Evolutionary conservation across 1,140 invertebrate species (phyloP).

Genomic region (Hypsibius dujardini): DNA sequence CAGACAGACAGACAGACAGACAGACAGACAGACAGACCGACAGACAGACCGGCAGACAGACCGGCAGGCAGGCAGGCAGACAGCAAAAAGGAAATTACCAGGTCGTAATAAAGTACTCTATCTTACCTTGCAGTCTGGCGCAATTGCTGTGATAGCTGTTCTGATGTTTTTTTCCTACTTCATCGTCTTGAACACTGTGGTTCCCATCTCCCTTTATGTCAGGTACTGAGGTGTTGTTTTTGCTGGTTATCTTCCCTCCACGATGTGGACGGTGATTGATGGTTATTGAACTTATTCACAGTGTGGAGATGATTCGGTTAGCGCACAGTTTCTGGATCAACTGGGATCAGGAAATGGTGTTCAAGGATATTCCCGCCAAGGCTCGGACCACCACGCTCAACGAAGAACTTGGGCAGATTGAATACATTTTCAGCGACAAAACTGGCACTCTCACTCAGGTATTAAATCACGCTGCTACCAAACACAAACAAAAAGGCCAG

Average conservation of each 20-base stretch:
- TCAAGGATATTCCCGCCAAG: slow-evolving; percentile 76
- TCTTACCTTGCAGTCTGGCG: background rate
- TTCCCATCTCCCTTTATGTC: slow-evolving; percentile 98
- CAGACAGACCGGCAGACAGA: too few species aligned
- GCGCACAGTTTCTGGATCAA: slow-evolving; percentile 89
- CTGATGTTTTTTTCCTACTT: slow-evolving; percentile 98
- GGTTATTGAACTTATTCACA: slow-evolving; percentile 29
- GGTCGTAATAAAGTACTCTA: too few species aligned
- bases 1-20: too few species aligned
- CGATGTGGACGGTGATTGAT: background rate
- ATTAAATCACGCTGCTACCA: too few species aligned
- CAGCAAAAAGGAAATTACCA: too few species aligned
- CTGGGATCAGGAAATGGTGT: slow-evolving; percentile 80
- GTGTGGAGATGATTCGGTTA: slow-evolving; percentile 82
- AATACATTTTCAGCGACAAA: slow-evolving; percentile 86
- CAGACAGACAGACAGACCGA: too few species aligned
- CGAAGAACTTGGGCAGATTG: slow-evolving; percentile 95
- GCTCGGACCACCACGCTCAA: slow-evolving; percentile 95
- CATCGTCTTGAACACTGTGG: slow-evolving; percentile 96
- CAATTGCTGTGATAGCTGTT: slow-evolving; percentile 63
- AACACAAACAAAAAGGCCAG: too few species aligned
- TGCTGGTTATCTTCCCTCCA: background rate
- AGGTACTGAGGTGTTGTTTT: slow-evolving; percentile 43
- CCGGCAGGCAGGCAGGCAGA: too few species aligned
- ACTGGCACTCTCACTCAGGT: slow-evolving; percentile 85